A percentile compares a stretch with the other conserved stretches of the same genome.
These are phyloP conservation scores for Sipha maydis DNA, from an alignment of 2,888 invertebrate genomes.

Conservation along the genomic window DNA sequence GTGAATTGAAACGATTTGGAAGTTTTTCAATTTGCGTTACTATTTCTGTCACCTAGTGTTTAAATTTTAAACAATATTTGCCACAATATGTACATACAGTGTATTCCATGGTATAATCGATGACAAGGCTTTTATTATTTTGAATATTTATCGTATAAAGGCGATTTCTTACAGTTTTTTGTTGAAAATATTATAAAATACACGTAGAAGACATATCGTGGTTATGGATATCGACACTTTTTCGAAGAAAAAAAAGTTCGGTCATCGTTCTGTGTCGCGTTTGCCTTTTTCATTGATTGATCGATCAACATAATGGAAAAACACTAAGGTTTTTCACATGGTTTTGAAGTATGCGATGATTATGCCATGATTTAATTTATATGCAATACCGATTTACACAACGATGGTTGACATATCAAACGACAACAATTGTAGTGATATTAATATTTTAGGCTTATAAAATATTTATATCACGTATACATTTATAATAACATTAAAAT, in stretches of 20 bases:
- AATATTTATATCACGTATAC: not conserved
- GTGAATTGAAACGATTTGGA: not conserved
- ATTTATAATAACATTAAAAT: not conserved
- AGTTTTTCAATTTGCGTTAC: not conserved
- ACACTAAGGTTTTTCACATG: no score
- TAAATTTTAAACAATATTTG: not conserved
- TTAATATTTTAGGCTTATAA: not conserved
- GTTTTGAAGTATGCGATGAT: not conserved
- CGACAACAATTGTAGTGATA: not conserved
- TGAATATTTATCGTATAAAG: not conserved
- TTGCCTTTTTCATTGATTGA: no score
- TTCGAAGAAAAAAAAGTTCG: not conserved
- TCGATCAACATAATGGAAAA: no score
- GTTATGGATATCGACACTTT: no score
- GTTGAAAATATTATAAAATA: not conserved
- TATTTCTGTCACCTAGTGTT: not conserved
- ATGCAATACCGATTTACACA: not conserved
- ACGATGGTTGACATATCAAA: not conserved
- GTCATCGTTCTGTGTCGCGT: not conserved
- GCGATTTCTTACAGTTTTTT: not conserved
- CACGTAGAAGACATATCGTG: not conserved
- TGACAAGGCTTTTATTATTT: not conserved
- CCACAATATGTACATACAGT: not conserved
- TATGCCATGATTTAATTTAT: not conserved
- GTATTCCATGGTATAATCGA: not conserved